Evolutionary conservation across 1,140 invertebrate genomes (phyloP), one percentile per base, ranked within the genome.

Genomic region (Capitella teleta): DNA sequence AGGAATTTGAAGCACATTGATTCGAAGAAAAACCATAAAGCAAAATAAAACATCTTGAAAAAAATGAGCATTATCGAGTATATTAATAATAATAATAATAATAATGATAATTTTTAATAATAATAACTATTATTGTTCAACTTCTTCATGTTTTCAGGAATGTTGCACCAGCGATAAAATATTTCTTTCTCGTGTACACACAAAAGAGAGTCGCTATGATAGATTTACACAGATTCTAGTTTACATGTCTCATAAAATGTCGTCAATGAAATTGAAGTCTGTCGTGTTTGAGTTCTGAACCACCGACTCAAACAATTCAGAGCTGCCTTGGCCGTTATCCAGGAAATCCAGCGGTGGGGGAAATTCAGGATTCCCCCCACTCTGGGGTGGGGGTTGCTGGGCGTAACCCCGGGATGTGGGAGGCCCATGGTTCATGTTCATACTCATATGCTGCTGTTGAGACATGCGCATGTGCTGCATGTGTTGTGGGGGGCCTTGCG

Each of bases 231-330:
- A 34, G 16, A 10, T 34, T 34, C 10, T 16, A 34, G 21, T 28
- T 51, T 28, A 51, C 45, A 28, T 51, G 14, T 41, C 41, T 18
- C 23, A 21, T 23, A 52, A 52, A 12, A 52, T 16, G 16, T 52
- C 50, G n/a, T 52, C 50, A 16, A 52, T 52, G 26, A 52, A 45
- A 38, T 52, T 47, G n/a, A 52, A 52, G 37, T 52, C 50, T 25
- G 28, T 25, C 5, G 50, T 19, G 26, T 42, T 42, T 25, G 43
- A 18, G 42, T 19, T 19, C 28, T 44, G 16, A 12, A 44, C 16
- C 28, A 24, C 38, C 21, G 10, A 21, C 21, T 26, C 44, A 45
- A 46, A 52, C 32, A 47, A 26, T 19, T 28, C 12, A 23, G 19
- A 8, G 14, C 23, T 16, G n/a, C 16, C 19, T 26, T 18, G 21